phyloP scores from a whole-genome alignment of 2,797 vertebrate genomes.

The Dermochelys coriacea region DNA sequence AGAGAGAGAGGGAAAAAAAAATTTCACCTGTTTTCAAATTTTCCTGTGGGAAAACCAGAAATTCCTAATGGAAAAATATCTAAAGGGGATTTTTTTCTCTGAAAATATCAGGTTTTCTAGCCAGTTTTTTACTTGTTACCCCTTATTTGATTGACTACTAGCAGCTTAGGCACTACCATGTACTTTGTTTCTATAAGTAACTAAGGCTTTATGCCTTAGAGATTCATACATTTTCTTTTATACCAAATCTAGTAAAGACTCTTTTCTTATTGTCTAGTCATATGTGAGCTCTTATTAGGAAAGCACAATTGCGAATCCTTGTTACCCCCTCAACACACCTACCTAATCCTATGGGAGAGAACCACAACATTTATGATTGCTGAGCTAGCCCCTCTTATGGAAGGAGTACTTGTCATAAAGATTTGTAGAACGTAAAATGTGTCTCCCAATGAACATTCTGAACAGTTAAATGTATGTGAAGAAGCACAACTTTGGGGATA shows the following conservation, averaged over 20 bases:
- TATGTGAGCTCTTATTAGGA: not conserved
- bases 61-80: not conserved
- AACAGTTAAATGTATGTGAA: not conserved
- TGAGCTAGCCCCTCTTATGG: not conserved
- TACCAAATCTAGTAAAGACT: rapidly evolving
- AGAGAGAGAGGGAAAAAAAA: rapidly evolving
- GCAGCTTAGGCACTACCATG: not conserved
- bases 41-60: not conserved
- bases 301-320: not conserved
- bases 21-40: not conserved
- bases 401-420: not conserved
- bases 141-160: not conserved
- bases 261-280: not conserved
- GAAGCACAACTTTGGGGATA: not conserved
- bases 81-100: not conserved
- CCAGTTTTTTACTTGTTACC: not conserved
- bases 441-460: not conserved
- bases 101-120: not conserved
- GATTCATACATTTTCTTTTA: not conserved
- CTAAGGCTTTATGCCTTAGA: not conserved
- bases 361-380: not conserved
- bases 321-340: not conserved
- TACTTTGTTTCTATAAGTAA: not conserved
- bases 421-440: not conserved
- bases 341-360: not conserved